These are phyloP conservation scores for Mus musculus DNA, from an alignment of 2,113 vertebrate species.

Conservation along the genomic window DNA sequence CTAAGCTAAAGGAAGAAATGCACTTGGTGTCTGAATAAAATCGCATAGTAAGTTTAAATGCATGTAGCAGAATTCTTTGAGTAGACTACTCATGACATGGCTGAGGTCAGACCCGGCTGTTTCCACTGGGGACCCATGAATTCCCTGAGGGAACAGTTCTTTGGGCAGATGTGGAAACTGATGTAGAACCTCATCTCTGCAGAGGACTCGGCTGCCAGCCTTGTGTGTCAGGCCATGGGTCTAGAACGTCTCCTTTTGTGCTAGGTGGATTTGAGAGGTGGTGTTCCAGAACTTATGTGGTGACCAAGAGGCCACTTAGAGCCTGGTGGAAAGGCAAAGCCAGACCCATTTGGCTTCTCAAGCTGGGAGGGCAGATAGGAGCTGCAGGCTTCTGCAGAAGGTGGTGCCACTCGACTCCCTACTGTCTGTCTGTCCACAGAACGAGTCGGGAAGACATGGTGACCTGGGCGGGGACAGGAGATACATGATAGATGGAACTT, in stretches of 20 bases:
- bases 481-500: neutral
- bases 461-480: neutral
- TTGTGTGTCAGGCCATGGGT: neutral
- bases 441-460: neutral
- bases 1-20: slow-evolving; percentile 42
- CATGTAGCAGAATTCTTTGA: neutral
- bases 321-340: neutral
- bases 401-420: neutral
- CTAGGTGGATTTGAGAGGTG: neutral
- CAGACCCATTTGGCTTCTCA: neutral
- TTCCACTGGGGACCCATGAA: neutral
- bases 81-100: neutral
- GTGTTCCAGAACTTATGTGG: neutral
- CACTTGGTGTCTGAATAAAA: slow-evolving; percentile 56
- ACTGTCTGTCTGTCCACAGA: rapidly evolving
- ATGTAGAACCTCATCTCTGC: neutral
- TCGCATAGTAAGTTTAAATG: neutral
- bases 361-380: neutral
- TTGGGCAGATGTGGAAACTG: neutral
- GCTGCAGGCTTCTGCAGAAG: neutral
- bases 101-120: neutral
- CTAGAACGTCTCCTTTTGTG: slow-evolving; percentile 47
- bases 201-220: neutral
- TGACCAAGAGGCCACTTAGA: slow-evolving; percentile 12
- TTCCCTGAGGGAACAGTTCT: neutral